phyloP scores from a whole-genome alignment of 2,888 invertebrate genomes.

The Cheilosia pagana region DNA sequence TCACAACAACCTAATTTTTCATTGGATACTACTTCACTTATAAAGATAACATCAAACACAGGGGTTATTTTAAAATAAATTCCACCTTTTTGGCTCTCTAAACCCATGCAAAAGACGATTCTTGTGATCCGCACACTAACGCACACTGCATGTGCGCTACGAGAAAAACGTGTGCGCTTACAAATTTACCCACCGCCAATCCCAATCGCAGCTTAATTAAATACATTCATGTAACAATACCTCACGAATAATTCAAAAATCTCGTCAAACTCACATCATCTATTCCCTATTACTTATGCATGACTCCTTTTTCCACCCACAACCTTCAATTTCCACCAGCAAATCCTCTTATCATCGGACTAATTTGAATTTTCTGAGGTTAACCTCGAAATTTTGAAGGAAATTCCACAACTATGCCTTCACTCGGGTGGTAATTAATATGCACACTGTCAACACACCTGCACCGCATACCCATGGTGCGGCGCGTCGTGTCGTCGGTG shows the following conservation, averaged over 20 bases:
- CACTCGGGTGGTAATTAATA: constrained; percentile 34
- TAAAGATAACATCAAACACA: too few species aligned
- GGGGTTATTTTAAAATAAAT: too few species aligned
- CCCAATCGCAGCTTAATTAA: neutral
- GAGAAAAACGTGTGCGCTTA: neutral
- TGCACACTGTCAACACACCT: constrained; percentile 33
- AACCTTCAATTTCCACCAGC: neutral
- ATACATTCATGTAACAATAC: neutral
- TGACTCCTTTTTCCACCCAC: neutral
- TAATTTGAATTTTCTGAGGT: constrained; percentile 10
- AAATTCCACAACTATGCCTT: constrained; percentile 32
- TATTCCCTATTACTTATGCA: too few species aligned
- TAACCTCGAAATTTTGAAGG: constrained; percentile 29
- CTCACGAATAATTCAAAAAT: neutral
- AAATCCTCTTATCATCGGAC: neutral
- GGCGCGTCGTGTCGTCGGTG: constrained; percentile 8
- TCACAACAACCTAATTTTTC: too few species aligned
- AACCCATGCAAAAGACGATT: neutral
- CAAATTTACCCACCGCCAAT: neutral
- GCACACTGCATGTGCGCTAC: neutral
- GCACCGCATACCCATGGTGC: constrained; percentile 20
- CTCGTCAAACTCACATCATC: too few species aligned
- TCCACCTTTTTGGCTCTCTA: neutral
- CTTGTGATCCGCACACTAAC: neutral
- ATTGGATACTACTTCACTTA: too few species aligned